Conservation (phyloP, 2,113 vertebrate genomes). For the Forbesichthys agassizii region DNA sequence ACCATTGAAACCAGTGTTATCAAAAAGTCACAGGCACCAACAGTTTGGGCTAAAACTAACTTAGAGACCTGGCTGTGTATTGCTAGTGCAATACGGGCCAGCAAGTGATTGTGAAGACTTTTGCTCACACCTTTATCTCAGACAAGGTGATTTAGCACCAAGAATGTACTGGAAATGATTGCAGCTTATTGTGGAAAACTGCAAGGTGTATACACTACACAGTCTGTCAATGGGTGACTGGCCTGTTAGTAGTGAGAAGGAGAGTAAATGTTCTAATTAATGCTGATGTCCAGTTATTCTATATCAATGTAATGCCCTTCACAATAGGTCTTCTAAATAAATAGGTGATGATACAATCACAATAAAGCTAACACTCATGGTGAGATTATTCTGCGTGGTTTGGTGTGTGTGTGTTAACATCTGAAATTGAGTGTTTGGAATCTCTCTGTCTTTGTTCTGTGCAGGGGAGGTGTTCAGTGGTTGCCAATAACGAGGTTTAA, state of each 20-base stretch:
- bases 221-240: constrained; percentile 13
- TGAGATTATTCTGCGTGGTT: constrained; percentile 16
- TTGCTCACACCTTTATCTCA: not conserved
- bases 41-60: too few relatives aligned
- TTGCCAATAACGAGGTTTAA: constrained; percentile 28
- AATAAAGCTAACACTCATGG: constrained; percentile 6
- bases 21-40: too few relatives aligned
- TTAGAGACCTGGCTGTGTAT: not conserved
- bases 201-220: constrained; percentile 25
- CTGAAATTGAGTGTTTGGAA: constrained; percentile 24
- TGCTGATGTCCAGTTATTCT: not conserved
- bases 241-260: not conserved
- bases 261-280: constrained; percentile 15
- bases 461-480: constrained; percentile 15
- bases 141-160: constrained; percentile 23
- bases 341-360: not conserved
- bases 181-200: not conserved
- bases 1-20: too few relatives aligned
- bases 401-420: constrained; percentile 31
- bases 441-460: not conserved
- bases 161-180: constrained; percentile 42
- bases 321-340: constrained; percentile 1
- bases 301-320: not conserved
- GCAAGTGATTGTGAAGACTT: not conserved
- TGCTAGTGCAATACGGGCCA: constrained; percentile 15